Evolutionary conservation across 2,113 vertebrate genomes (phyloP).

Genomic region (Protomyctophum bolini): DNA sequence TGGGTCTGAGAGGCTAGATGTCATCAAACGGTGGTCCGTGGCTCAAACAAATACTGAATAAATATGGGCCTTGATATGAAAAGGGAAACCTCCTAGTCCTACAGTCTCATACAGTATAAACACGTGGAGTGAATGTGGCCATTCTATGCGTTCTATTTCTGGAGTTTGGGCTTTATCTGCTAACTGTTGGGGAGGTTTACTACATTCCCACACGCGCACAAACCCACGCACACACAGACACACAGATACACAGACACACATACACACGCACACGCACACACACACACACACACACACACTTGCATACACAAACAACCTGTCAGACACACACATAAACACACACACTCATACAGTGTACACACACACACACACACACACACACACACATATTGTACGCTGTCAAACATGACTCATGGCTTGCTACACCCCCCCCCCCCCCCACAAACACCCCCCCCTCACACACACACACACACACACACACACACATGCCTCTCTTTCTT

Average conservation of each 20-base stretch:
- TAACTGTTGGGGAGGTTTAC: constrained; percentile 25
- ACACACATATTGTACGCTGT: not conserved
- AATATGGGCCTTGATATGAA: too few species aligned
- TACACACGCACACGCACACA: not conserved
- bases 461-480: not conserved
- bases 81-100: too few species aligned
- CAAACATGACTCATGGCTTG: not conserved
- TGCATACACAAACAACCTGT: not conserved
- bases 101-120: too few species aligned
- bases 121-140: not conserved
- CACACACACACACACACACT: constrained; percentile 10
- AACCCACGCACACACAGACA: not conserved
- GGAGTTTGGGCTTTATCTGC: constrained; percentile 24
- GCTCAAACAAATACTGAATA: too few species aligned
- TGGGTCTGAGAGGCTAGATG: too few species aligned
- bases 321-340: not conserved
- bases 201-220: constrained; percentile 22
- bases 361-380: not conserved
- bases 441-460: not conserved
- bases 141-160: not conserved
- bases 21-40: too few species aligned
- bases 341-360: too few species aligned
- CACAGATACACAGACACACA: too few species aligned
- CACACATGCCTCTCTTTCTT: not conserved
- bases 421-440: not conserved